Percentiles rank a stretch among this genome's conserved stretches.
Conservation (phyloP, 2,113 vertebrate species). For the Ophiodon elongatus region DNA sequence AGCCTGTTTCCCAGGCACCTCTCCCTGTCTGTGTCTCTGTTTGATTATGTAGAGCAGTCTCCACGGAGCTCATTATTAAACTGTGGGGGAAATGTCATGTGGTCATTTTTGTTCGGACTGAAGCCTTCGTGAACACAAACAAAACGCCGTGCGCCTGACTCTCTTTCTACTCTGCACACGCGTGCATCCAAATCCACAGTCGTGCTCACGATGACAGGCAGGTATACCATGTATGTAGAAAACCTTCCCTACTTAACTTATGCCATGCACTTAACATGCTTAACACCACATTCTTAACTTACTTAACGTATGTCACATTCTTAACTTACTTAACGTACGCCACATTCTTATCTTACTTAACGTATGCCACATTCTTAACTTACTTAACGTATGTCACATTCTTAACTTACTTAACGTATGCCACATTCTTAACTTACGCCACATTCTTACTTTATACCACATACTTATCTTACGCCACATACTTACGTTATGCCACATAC, state of each 20-base stretch:
- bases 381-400: too few species aligned
- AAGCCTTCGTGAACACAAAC: constrained; percentile 16
- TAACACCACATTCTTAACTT: background rate
- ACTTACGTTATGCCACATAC: too few species aligned
- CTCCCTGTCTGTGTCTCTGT: constrained; percentile 15
- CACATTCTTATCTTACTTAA: background rate
- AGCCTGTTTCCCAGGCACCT: constrained; percentile 6
- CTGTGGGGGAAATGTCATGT: background rate
- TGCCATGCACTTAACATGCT: background rate
- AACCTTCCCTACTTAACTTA: background rate
- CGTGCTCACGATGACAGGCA: background rate
- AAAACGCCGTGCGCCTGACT: background rate
- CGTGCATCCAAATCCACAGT: background rate
- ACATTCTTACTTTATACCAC: too few species aligned
- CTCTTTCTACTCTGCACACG: background rate
- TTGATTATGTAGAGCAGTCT: constrained; percentile 56
- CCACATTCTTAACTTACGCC: too few species aligned
- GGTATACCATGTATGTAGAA: background rate
- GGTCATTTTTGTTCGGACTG: constrained; percentile 20
- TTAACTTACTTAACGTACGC: background rate
- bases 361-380: too few species aligned
- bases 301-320: background rate
- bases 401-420: too few species aligned
- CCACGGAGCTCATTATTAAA: constrained; percentile 53
- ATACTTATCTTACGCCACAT: too few species aligned